A percentile compares a stretch with the other conserved stretches of the same genome.
These are phyloP conservation scores for Sinocyclocheilus rhinocerous DNA, from an alignment of 2,113 vertebrate species.

Conservation along the genomic window DNA sequence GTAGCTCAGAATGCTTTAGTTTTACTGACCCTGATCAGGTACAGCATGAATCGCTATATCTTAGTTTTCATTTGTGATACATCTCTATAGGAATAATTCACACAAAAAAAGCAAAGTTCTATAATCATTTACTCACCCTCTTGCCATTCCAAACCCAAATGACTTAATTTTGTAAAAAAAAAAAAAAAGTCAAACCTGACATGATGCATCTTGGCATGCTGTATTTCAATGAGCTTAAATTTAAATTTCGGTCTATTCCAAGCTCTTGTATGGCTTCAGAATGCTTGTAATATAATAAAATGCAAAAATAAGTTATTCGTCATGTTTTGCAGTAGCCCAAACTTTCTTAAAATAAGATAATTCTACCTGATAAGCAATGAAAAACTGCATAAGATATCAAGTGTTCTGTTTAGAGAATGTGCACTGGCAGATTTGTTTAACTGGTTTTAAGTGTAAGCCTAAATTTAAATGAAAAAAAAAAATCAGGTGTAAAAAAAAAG, in stretches of 20 bases:
- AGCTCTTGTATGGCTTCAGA: neutral
- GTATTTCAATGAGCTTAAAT: neutral
- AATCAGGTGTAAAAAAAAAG: too few relatives aligned
- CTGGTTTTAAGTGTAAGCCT: too few relatives aligned
- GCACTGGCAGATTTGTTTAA: too few relatives aligned
- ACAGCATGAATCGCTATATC: neutral
- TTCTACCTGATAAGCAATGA: too few relatives aligned
- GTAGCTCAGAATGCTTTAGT: neutral
- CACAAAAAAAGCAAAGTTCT: neutral
- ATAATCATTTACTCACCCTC: neutral
- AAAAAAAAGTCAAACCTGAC: neutral
- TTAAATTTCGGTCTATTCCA: neutral
- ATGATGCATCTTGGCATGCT: neutral
- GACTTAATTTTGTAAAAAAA: neutral
- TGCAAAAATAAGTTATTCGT: neutral
- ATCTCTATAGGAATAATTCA: neutral
- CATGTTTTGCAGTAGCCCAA: neutral
- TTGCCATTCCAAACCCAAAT: too few relatives aligned
- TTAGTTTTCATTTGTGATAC: neutral
- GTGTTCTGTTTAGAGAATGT: too few relatives aligned
- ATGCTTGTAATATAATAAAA: neutral
- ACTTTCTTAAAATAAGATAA: neutral
- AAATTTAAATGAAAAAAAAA: too few relatives aligned
- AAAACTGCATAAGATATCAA: too few relatives aligned
- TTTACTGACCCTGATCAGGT: neutral